Conservation (phyloP, 2,797 vertebrate species). For the Nyctibius grandis region DNA sequence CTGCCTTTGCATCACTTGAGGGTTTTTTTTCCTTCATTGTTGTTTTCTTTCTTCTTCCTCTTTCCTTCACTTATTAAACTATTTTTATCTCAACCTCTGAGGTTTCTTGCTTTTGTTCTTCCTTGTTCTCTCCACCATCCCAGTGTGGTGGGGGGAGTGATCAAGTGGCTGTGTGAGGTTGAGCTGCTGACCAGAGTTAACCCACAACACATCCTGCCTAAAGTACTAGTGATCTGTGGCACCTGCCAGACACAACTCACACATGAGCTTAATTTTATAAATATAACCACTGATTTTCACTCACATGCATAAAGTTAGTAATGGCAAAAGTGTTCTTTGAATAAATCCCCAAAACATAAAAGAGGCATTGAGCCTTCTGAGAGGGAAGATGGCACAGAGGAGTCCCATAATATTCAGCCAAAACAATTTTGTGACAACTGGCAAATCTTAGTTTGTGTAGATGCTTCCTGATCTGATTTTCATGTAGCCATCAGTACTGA, state of each 20-base stretch:
- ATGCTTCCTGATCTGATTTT: background rate
- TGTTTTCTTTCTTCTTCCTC: background rate
- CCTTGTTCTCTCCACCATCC: background rate
- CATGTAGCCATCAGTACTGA: background rate
- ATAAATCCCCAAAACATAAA: background rate
- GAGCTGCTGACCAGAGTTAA: background rate
- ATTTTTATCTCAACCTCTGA: background rate
- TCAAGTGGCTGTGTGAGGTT: background rate
- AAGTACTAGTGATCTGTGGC: background rate
- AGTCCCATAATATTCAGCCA: background rate
- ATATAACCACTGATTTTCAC: background rate
- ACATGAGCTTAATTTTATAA: background rate
- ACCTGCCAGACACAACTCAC: background rate
- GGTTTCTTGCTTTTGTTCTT: background rate
- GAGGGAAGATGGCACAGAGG: background rate
- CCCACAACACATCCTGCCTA: background rate
- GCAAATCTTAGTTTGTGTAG: background rate
- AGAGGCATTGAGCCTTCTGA: background rate
- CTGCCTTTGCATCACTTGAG: background rate
- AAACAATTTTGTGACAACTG: background rate
- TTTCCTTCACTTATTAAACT: background rate
- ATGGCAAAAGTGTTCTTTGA: background rate
- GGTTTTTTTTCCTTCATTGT: background rate
- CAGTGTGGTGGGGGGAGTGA: rapidly evolving
- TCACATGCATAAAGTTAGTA: background rate